phyloP scores from a whole-genome alignment of 2,113 vertebrate species.

The Motacilla alba region DNA sequence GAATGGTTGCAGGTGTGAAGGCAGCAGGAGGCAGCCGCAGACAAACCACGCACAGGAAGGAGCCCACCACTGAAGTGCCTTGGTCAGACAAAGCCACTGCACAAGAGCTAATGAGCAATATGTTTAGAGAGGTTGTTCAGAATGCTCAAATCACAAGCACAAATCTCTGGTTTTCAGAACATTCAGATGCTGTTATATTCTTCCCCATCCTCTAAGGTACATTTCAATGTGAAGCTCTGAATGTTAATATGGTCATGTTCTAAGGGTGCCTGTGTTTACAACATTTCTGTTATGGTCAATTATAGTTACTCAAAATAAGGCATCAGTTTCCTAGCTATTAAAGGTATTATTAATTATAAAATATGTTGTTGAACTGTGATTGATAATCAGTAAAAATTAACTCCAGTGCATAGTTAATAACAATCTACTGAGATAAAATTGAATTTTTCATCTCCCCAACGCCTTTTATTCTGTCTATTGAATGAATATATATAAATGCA shows the following conservation, averaged over 20 bases:
- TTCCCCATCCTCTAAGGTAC: not conserved
- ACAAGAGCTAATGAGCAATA: not conserved
- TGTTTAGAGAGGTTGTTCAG: not conserved
- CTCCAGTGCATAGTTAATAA: not conserved
- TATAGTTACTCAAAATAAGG: not conserved
- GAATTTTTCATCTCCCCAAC: not conserved
- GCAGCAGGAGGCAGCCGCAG: not conserved
- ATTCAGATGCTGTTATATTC: not conserved
- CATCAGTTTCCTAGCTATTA: not conserved
- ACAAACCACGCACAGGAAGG: fast-evolving
- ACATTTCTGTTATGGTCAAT: not conserved
- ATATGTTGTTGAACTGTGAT: not conserved
- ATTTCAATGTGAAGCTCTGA: not conserved
- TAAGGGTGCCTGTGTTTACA: not conserved
- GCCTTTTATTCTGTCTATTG: not conserved
- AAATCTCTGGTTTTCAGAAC: not conserved
- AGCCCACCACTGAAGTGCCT: not conserved
- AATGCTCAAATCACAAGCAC: not conserved
- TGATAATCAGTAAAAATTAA: not conserved
- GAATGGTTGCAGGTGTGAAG: not conserved
- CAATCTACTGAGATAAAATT: not conserved
- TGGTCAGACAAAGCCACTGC: not conserved
- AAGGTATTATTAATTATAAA: not conserved
- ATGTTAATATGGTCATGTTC: not conserved
- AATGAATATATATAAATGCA: not conserved